Evolutionary conservation across 2,888 invertebrate genomes (phyloP), one percentile per base, ranked within the genome.

Genomic region (Diachrysia chrysitis): DNA sequence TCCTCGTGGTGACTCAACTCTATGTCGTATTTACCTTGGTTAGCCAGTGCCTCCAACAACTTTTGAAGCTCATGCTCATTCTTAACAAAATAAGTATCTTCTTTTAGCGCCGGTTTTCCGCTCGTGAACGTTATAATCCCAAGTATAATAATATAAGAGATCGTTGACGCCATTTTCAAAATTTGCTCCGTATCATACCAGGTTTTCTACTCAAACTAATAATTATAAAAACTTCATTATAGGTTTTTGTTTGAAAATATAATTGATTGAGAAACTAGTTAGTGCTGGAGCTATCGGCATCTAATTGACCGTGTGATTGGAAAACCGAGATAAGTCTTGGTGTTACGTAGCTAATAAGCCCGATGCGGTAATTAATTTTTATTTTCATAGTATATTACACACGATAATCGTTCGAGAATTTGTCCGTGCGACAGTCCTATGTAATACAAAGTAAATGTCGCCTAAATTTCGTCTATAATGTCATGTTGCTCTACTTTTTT

Each of bases 291-390:
- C 62, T 68, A 69, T 67, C 23, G 67, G 32, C 51, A 46, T 57
- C 59, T 70, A 82, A 85, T 84, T 79, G 61, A 77, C 68, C 85
- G 83, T 85, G 84, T 63, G 69, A 85, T 85, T 85, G 78, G 58
- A 76, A 72, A 79, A 35, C 19, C 63, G 32, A 63, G 60, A 79
- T 58, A 62, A 35, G 23, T 65, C 48, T 51, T 0, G n/a, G 0
- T 35, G 19, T 57, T 9, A 51, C 25, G 48, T 59, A 35, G 59
- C 55, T n/a, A 51, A 64, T 54, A 23, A 56, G 54, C 61, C 62
- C 6, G 19, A 19, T 16, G 32, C 23, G 16, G 42, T 64, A 32
- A 54, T 65, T 60, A 56, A 6, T 61, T 59, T 46, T n/a, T 6
- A 54, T 23, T 58, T 2, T 37, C 54, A 29, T 19, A 58, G 58